These are phyloP conservation scores for Chloroceryle inda DNA, from an alignment of 2,797 vertebrate species.

Conservation along the genomic window DNA sequence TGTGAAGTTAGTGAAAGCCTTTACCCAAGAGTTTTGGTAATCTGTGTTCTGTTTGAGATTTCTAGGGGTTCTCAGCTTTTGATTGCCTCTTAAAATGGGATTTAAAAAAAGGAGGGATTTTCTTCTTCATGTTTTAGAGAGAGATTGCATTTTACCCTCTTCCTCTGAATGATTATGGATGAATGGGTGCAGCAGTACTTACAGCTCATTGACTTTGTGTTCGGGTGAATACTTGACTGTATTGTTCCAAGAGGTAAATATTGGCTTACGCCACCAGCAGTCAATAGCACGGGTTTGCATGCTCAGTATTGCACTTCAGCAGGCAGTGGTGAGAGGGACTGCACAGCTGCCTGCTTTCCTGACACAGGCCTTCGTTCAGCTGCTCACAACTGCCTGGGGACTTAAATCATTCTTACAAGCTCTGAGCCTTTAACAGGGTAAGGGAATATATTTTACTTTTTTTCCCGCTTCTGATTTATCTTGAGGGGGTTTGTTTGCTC, in stretches of 20 bases:
- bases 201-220: background rate
- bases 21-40: background rate
- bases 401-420: background rate
- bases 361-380: background rate
- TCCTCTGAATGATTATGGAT: background rate
- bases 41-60: background rate
- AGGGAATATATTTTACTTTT: background rate
- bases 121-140: background rate
- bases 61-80: background rate
- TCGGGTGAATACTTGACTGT: background rate
- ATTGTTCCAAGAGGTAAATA: slow-evolving; percentile 12
- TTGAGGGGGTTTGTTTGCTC: background rate
- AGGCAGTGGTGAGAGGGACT: background rate
- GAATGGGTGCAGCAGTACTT: background rate
- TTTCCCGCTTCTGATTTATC: background rate
- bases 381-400: background rate
- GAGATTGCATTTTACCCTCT: background rate
- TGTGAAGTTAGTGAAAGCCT: background rate
- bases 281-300: slow-evolving; percentile 13
- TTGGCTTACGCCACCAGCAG: background rate
- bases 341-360: background rate
- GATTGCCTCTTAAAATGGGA: background rate
- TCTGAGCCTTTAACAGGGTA: background rate
- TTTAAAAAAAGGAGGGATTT: background rate
- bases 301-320: background rate